Conservation (phyloP, 2,113 vertebrate species). For the Machaerirhynchus nigripectus region DNA sequence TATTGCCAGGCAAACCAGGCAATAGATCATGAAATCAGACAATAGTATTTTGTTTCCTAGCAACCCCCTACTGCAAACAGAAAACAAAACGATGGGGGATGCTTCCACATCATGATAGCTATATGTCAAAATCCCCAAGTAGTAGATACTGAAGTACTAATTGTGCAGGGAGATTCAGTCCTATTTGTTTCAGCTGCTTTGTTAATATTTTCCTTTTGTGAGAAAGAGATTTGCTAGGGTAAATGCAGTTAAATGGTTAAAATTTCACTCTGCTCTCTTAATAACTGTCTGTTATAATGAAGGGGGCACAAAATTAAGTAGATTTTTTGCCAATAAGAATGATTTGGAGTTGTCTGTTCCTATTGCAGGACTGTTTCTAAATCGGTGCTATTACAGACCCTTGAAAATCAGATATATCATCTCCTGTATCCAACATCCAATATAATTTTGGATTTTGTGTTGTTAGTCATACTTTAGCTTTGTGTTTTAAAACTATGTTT, state of each 20-base stretch:
- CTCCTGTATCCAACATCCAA: background rate
- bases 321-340: background rate
- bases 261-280: background rate
- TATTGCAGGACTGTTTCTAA: background rate
- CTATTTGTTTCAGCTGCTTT: background rate
- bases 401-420: background rate
- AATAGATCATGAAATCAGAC: slow-evolving; percentile 76
- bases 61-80: slow-evolving; percentile 73
- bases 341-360: background rate
- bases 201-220: background rate
- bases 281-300: background rate
- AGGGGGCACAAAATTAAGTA: background rate
- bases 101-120: slow-evolving; percentile 56
- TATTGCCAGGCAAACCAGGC: slow-evolving; percentile 65
- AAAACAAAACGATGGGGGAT: slow-evolving; percentile 73
- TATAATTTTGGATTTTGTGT: background rate
- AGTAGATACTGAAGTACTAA: background rate
- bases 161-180: background rate
- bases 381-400: background rate
- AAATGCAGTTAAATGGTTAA: background rate
- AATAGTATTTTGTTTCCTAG: slow-evolving; percentile 79
- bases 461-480: background rate
- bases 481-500: background rate
- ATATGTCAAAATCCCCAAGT: background rate
- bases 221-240: background rate